phyloP scores from a whole-genome alignment of 1,140 invertebrate genomes.

The Drosophila equinoxialis region DNA sequence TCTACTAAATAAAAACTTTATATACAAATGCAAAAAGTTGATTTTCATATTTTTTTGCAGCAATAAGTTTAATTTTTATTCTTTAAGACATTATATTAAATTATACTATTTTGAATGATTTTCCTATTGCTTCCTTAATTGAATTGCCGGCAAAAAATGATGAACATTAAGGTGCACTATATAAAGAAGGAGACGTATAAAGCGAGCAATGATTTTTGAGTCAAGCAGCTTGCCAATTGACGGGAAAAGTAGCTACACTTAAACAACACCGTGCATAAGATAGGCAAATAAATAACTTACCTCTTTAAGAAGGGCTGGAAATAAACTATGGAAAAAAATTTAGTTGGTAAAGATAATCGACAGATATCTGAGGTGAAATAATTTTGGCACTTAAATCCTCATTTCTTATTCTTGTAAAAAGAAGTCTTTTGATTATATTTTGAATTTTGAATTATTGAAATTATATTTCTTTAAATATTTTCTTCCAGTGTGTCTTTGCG shows the following conservation, averaged over 20 bases:
- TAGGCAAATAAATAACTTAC: no score
- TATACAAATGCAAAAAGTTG: not conserved
- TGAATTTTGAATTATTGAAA: no score
- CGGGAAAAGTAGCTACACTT: constrained; percentile 11
- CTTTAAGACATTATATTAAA: not conserved
- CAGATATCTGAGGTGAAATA: no score
- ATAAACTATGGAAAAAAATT: no score
- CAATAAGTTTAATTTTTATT: not conserved
- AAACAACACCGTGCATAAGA: not conserved
- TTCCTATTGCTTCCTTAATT: not conserved
- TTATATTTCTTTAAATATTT: no score
- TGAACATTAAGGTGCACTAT: constrained; percentile 20
- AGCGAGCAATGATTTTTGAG: constrained; percentile 26
- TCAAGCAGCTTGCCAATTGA: constrained; percentile 41
- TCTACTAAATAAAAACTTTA: no score
- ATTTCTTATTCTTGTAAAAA: no score
- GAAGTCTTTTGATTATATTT: no score
- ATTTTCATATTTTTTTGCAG: not conserved
- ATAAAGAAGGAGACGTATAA: not conserved
- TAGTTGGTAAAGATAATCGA: no score
- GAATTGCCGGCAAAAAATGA: not conserved
- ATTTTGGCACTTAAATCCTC: no score
- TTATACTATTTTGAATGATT: not conserved
- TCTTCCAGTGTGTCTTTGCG: not conserved
- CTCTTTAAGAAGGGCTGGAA: no score